Evolutionary conservation across 92 coral and sea anemone species (phyloP), one percentile per base, ranked within the genome.

Genomic region (Porites lobata): DNA sequence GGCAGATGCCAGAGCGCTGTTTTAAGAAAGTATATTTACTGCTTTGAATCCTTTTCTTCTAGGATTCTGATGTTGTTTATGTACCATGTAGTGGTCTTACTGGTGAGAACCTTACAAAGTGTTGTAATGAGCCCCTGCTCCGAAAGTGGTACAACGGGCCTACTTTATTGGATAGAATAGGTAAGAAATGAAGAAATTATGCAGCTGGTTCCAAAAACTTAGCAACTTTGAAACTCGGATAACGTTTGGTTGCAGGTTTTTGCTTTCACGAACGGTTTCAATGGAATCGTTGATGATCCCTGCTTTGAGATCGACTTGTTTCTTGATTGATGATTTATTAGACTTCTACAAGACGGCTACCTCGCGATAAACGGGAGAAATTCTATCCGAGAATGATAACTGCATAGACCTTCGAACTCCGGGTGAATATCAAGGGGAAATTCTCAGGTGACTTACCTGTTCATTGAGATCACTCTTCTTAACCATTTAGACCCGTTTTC

Each of bases 71-170:
- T 84, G 99, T 97, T 22, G 91, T 78, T 57, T 97, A 92, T 76
- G 97, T 97, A 47, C 99, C 99, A 2, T 96, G 98, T 74, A 97
- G 99, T 75, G 99, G 99, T 67, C 95, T 97, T 70, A 93, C 97
- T 69, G 99, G 99, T 17, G 99, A 94, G 71, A 97, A 97, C 61
- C 91, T 97, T n/a, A 87, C 84, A 63, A 88, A 91, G 50, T 80
- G 87, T 12, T 86, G 93, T 14, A 57, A 94, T 59, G 96, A 95
- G 73, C 74, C 91, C 29, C 82, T 54, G 66, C 93, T 97, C 8
- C 79, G 61, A 57, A 54, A 72, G 13, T 97, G 99, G 99, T 97
- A 97, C 91, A 88, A 85, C 26, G 99, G 99, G 24, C 95, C 96
- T 43, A 88, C 91, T 87, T 90, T 97, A 59, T 82, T 97, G 29